A percentile compares a stretch with the other conserved stretches of the same genome.
These are phyloP conservation scores for Subacronicta megacephala DNA, from an alignment of 2,888 invertebrate species.

Conservation along the genomic window DNA sequence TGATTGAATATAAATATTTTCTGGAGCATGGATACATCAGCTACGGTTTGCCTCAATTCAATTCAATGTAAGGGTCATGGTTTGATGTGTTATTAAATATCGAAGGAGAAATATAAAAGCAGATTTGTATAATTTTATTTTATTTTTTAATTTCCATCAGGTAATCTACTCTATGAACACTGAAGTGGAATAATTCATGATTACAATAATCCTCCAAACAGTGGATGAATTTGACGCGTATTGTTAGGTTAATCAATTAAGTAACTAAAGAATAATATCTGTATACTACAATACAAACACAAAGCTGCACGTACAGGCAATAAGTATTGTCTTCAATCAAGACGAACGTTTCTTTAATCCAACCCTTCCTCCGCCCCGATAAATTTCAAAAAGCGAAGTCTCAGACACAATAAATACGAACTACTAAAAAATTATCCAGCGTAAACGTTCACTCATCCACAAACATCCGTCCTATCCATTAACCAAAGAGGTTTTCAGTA, in stretches of 20 bases:
- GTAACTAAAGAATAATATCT: too few relatives aligned
- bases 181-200: too few relatives aligned
- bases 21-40: not conserved
- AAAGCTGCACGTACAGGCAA: too few relatives aligned
- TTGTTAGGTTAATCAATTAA: too few relatives aligned
- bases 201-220: too few relatives aligned
- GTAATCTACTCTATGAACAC: too few relatives aligned
- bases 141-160: too few relatives aligned
- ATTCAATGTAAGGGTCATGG: not conserved
- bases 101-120: not conserved
- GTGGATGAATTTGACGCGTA: too few relatives aligned
- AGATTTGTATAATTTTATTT: too few relatives aligned
- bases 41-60: slow-evolving; percentile 4
- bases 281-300: too few relatives aligned
- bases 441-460: slow-evolving; percentile 33
- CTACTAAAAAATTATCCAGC: slow-evolving; percentile 29
- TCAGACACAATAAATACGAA: slow-evolving; percentile 12
- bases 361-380: not conserved
- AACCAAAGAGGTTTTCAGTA: slow-evolving; percentile 49
- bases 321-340: too few relatives aligned
- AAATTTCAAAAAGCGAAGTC: slow-evolving; percentile 7
- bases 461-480: slow-evolving; percentile 48
- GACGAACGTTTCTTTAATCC: too few relatives aligned
- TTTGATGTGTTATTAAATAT: slow-evolving; percentile 9
- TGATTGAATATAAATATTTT: slow-evolving; percentile 4